These are phyloP conservation scores for Tetropium fuscum DNA, from an alignment of 2,888 invertebrate genomes.

Conservation along the genomic window DNA sequence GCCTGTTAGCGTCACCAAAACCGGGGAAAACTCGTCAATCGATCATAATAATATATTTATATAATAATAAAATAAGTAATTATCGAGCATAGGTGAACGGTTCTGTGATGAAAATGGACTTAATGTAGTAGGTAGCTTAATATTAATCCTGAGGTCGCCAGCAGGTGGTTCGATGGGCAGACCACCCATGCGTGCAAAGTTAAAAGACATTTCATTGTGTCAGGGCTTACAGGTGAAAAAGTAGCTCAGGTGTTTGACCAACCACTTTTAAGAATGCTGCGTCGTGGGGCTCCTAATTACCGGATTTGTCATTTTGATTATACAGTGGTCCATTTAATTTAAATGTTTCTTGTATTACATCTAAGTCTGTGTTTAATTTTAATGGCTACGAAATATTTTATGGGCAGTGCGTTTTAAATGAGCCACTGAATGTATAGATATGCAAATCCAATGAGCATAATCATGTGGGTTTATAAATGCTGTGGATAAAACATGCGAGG, in stretches of 20 bases:
- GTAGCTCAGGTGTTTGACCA: conserved; percentile 46
- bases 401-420: conserved; percentile 7
- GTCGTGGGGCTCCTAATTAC: conserved; percentile 26
- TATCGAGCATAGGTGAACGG: conserved; percentile 28
- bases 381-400: conserved; percentile 15
- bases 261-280: conserved; percentile 29
- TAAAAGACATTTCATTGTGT: conserved; percentile 46
- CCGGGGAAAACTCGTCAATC: conserved; percentile 14
- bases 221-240: conserved; percentile 47
- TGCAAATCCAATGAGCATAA: too few relatives aligned
- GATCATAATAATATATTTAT: conserved; percentile 20
- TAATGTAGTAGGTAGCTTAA: conserved; percentile 37
- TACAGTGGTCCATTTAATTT: conserved; percentile 21
- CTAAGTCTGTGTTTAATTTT: conserved; percentile 7
- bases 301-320: conserved; percentile 33
- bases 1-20: conserved; percentile 7
- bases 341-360: conserved; percentile 19
- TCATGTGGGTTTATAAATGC: too few relatives aligned
- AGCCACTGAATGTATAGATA: conserved; percentile 3
- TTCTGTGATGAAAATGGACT: conserved; percentile 33
- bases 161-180: conserved; percentile 48
- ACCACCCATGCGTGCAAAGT: conserved; percentile 42
- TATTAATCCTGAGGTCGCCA: conserved; percentile 30
- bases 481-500: too few relatives aligned
- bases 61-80: conserved; percentile 29